Percentiles rank a stretch among this genome's conserved stretches.
Evolutionary conservation across 2,888 invertebrate genomes (phyloP).

Genomic region (Tipula confusa): DNA sequence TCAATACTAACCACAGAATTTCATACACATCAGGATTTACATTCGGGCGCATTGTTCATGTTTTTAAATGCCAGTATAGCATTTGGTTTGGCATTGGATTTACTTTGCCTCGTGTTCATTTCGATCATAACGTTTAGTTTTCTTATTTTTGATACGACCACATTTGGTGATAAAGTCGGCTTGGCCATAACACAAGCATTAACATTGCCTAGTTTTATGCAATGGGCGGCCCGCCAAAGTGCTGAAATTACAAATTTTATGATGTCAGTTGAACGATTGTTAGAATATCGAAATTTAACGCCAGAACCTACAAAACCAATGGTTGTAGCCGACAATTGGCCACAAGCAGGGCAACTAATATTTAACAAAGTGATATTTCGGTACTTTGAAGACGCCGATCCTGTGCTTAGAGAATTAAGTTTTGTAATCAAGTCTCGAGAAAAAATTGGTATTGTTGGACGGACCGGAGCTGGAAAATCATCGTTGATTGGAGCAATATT

Average conservation of each 20-base stretch:
- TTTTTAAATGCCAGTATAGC: slow-evolving; percentile 59
- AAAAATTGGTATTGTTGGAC: slow-evolving; percentile 60
- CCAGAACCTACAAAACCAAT: slow-evolving; percentile 45
- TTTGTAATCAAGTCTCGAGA: slow-evolving; percentile 52
- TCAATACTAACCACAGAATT: slow-evolving; percentile 59
- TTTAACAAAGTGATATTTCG: slow-evolving; percentile 56
- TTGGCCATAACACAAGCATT: slow-evolving; percentile 54
- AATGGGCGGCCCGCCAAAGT: slow-evolving; percentile 71
- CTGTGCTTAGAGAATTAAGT: slow-evolving; percentile 70
- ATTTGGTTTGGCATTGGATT: slow-evolving; percentile 63
- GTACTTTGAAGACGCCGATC: slow-evolving; percentile 75
- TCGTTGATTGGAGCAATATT: slow-evolving; percentile 58
- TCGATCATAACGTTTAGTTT: slow-evolving; percentile 63
- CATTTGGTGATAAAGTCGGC: slow-evolving; percentile 51
- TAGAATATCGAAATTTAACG: slow-evolving; percentile 56
- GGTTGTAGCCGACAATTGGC: slow-evolving; percentile 48
- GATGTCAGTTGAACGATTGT: slow-evolving; percentile 67
- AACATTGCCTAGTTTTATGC: slow-evolving; percentile 53
- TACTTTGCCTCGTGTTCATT: slow-evolving; percentile 61
- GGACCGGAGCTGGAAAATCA: slow-evolving; percentile 70
- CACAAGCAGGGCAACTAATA: slow-evolving; percentile 51
- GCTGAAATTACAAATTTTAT: slow-evolving; percentile 65
- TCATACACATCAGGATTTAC: slow-evolving; percentile 58
- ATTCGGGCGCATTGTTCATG: slow-evolving; percentile 63
- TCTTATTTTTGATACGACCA: slow-evolving; percentile 41